These are phyloP conservation scores for Gallirallus australis DNA, from an alignment of 2,797 vertebrate species.

Conservation along the genomic window DNA sequence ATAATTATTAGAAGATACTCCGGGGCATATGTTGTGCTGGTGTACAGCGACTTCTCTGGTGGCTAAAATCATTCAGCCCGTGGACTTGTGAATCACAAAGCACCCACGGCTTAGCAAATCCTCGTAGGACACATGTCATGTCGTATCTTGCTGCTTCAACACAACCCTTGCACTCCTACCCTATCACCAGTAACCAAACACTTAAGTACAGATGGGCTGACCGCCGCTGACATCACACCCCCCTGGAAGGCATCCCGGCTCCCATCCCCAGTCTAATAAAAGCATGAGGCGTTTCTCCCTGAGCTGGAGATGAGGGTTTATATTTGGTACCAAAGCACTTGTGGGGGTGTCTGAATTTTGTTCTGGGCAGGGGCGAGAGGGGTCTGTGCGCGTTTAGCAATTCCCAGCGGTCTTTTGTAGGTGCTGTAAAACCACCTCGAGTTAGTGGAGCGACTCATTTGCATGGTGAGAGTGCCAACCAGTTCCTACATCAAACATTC, in stretches of 20 bases:
- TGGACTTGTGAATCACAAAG: slow-evolving; percentile 69
- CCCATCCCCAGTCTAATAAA: not conserved
- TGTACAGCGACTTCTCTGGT: slow-evolving; percentile 68
- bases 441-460: not conserved
- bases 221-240: not conserved
- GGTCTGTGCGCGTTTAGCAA: not conserved
- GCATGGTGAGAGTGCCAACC: not conserved
- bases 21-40: slow-evolving; percentile 64
- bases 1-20: slow-evolving; percentile 69
- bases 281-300: not conserved
- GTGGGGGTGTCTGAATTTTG: not conserved
- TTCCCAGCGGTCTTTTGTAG: not conserved
- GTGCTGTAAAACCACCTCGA: slow-evolving; percentile 23
- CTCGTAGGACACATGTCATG: slow-evolving; percentile 55
- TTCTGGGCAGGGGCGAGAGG: not conserved
- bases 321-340: not conserved
- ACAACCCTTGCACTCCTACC: not conserved
- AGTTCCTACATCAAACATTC: slow-evolving; percentile 59
- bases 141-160: slow-evolving; percentile 50
- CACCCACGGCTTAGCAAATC: slow-evolving; percentile 60
- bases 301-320: not conserved
- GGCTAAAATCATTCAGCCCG: slow-evolving; percentile 66
- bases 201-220: not conserved
- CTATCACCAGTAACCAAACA: not conserved
- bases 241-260: not conserved